Base-by-base conservation (phyloP, 2,113 vertebrate genomes). In the Apaloderma vittatum region DNA sequence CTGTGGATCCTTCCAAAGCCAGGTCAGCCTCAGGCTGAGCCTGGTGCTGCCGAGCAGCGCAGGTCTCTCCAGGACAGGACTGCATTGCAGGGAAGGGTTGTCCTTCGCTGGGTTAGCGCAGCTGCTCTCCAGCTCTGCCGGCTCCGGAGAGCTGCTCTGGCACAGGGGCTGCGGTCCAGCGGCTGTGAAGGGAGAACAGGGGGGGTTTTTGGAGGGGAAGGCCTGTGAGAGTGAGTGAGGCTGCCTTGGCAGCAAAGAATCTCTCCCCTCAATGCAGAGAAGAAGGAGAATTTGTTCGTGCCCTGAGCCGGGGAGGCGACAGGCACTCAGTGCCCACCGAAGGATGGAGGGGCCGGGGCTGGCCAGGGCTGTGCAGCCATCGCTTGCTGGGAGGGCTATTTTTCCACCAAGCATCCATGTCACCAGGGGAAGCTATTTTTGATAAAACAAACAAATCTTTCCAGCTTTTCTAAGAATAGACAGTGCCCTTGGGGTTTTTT, bases 201-300 rank as follows among this genome's bases (percentile, higher is more conserved):
- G 2, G 3, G 26, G 11, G 2, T 5, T 32, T 23, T 10, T 0
- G 15, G 7, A 46, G 45, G 18, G 45, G 15, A 46, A 26, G n/a
- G 9, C 51, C 66, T 1, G 12, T 0, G 2, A 45, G 30, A 73
- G 19, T 1, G 3, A 52, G 1, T 8, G 18, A 54, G 27, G 40
- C 0, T 4, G 29, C 27, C 34, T 1, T 67, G 43, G 81, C 70
- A 24, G 30, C 0, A 2, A 59, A 55, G 71, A 52, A 27, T 2
- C 12, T 14, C 45, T 46, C 36, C 18, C 16, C 11, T 0, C 0
- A 5, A 14, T 0, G 19, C 0, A 1, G 65, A 5, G 14, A 9
- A 67, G 43, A 2, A 20, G 67, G 27, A 30, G 45, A 1, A 43
- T 8, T 1, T 0, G 14, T 3, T 3, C 4, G 0, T 12, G 30